Evolutionary conservation across 2,113 vertebrate species (phyloP), one percentile per base, ranked within the genome.

Genomic region (Lagopus muta): DNA sequence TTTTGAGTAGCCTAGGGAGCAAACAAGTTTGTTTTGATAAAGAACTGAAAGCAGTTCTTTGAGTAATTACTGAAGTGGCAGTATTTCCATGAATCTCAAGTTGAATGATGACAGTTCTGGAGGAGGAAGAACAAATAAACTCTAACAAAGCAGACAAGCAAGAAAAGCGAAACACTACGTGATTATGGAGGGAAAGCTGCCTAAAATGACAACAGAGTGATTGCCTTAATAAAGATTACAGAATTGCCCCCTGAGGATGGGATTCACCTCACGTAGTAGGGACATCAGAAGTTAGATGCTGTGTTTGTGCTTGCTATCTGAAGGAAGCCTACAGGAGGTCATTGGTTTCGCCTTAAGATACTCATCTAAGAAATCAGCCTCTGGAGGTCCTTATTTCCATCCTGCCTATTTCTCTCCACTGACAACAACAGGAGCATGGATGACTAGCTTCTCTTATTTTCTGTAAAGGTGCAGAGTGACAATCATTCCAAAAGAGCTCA

Each of bases 391-490:
- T 66, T 21, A 11, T 48, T 93, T 73, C 40, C 73, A 50, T 66
- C 40, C 38, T 38, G 36, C 27, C 34, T 28, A 8, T 40, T 92
- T 73, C 40, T 73, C 55, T 62, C 36, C 40, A 4, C 7, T 58
- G 75, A 48, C 60, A 77, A 60, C 13, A n/a, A 80, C 40, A 42
- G 55, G 60, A 77, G 24, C 72, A 40, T 8, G 40, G 58, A 74
- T 30, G 25, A 62, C 69, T 24, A 66, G 40, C 79, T 77, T 42
- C 72, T 79, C 92, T 86, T 89, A 17, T 61, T 78, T 93, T 79
- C 89, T 92, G 40, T 52, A 81, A 82, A 96, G 81, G 80, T 92
- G 58, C 0, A 0, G 6, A 89, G 74, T 67, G 87, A 48, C 40
- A 32, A 60, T 60, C 0, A 2, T 67, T 84, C 70, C 77, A 57